Evolutionary conservation across 2,888 invertebrate genomes (phyloP).

Genomic region (Xanthia togata): DNA sequence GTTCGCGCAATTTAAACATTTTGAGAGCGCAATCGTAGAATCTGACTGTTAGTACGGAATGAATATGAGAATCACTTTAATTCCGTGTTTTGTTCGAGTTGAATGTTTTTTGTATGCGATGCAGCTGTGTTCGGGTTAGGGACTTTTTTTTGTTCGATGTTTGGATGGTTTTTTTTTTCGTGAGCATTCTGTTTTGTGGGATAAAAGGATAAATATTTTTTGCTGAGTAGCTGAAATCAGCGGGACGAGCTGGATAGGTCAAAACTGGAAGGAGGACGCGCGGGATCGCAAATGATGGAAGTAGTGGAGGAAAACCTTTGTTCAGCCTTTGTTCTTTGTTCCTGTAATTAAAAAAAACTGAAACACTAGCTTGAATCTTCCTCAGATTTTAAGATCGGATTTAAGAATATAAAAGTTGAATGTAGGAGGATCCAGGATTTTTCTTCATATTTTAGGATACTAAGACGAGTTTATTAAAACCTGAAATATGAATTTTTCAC

Average conservation of each 20-base stretch:
- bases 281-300: too few relatives aligned
- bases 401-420: not conserved
- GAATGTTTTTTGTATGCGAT: conserved; percentile 5
- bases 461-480: conserved; percentile 24
- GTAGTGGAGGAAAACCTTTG: too few relatives aligned
- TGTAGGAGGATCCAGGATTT: not conserved
- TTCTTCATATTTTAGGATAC: conserved; percentile 1
- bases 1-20: conserved; percentile 77
- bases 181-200: not conserved
- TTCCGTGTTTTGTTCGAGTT: conserved; percentile 22
- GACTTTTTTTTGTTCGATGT: not conserved
- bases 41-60: conserved; percentile 59
- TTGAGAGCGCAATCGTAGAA: conserved; percentile 62
- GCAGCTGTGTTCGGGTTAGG: too few relatives aligned
- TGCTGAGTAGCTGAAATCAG: not conserved
- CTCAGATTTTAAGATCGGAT: not conserved
- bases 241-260: too few relatives aligned
- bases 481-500: conserved; percentile 1
- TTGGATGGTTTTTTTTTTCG: not conserved
- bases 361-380: not conserved
- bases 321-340: too few relatives aligned
- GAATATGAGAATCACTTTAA: conserved; percentile 62
- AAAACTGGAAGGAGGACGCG: too few relatives aligned
- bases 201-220: not conserved
- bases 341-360: too few relatives aligned